Conservation (phyloP, 2,113 vertebrate species). For the Mobula birostris region DNA sequence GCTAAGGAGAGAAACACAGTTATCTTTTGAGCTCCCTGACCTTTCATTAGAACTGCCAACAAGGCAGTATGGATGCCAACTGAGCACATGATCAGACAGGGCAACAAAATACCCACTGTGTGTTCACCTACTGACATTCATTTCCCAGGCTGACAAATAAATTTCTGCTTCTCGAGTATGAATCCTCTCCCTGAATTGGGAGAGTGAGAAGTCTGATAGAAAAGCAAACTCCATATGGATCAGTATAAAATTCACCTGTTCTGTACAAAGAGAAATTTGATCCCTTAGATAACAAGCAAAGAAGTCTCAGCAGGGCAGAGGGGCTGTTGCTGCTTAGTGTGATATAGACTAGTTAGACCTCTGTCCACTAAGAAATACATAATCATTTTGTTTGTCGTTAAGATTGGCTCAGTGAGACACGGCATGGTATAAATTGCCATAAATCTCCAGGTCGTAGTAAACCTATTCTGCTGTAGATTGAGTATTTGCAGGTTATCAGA, state of each 20-base stretch:
- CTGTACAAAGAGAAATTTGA: background rate
- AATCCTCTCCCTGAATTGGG: background rate
- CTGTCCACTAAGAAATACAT: background rate
- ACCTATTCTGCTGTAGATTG: constrained; percentile 20
- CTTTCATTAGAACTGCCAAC: too few species aligned
- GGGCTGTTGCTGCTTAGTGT: background rate
- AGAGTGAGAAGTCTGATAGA: background rate
- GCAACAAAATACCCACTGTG: background rate
- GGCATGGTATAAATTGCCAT: background rate
- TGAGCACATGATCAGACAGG: background rate
- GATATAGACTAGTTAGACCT: background rate
- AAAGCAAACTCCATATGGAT: background rate
- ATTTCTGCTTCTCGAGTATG: background rate
- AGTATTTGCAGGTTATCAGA: constrained; percentile 28
- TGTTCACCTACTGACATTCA: background rate
- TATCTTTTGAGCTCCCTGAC: too few species aligned
- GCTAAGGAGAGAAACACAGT: too few species aligned
- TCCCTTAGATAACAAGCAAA: background rate
- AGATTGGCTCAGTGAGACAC: background rate
- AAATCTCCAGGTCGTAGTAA: constrained; percentile 26
- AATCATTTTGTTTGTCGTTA: background rate
- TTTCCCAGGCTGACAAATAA: background rate
- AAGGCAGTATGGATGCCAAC: background rate
- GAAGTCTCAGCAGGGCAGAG: background rate
- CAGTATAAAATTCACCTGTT: background rate